phyloP scores from a whole-genome alignment of 2,113 vertebrate species.

The Ameiurus melas region DNA sequence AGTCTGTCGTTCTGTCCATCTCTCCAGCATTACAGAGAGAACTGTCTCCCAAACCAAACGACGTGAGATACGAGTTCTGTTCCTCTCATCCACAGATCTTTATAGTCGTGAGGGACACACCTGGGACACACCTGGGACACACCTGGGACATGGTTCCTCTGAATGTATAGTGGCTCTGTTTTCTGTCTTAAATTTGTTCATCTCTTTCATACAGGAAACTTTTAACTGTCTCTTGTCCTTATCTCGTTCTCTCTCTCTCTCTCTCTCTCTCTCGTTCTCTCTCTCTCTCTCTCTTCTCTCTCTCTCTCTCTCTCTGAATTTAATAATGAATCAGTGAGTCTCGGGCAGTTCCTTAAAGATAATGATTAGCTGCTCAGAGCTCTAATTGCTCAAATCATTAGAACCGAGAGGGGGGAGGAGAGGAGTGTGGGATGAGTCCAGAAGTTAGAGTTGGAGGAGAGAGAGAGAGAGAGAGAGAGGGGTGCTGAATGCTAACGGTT shows the following conservation, averaged over 20 bases:
- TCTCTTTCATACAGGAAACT: neutral
- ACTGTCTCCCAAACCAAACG: neutral
- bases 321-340: neutral
- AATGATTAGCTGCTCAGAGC: constrained; percentile 18
- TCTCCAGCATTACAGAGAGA: neutral
- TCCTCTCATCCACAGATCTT: neutral
- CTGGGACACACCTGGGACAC: neutral
- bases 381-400: constrained; percentile 12
- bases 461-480: neutral
- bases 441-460: neutral
- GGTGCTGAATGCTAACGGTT: neutral
- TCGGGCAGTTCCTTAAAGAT: constrained; percentile 14
- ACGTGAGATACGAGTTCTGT: neutral
- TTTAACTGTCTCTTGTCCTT: neutral
- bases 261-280: no score
- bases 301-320: neutral
- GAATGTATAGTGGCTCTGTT: neutral
- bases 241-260: neutral
- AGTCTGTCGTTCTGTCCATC: neutral
- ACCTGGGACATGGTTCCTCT: neutral
- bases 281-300: neutral
- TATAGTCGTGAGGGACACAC: neutral
- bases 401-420: neutral
- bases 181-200: neutral
- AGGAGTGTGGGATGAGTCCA: neutral